Evolutionary conservation across 2,888 invertebrate genomes (phyloP).

Genomic region (Dolichomitus sp.): DNA sequence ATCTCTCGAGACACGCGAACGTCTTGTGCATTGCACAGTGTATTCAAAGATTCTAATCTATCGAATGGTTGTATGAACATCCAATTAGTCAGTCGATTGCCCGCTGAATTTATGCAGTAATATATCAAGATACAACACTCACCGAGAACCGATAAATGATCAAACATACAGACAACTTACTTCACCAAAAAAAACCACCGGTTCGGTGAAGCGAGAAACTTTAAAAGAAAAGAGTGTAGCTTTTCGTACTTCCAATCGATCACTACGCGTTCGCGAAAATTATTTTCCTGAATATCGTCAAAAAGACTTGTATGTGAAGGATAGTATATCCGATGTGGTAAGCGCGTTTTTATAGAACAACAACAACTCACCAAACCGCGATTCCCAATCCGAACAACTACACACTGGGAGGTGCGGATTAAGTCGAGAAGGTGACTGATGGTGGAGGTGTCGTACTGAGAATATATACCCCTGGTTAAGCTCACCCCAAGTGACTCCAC

Average conservation of each 20-base stretch:
- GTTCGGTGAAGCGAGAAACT: not conserved
- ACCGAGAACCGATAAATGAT: slow-evolving; percentile 25
- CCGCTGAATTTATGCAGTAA: not conserved
- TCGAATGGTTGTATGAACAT: slow-evolving; percentile 29
- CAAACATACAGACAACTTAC: not conserved
- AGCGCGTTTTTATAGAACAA: slow-evolving; percentile 1
- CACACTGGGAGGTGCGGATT: slow-evolving; percentile 77
- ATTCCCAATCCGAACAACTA: slow-evolving; percentile 72
- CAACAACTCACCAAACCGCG: slow-evolving; percentile 77
- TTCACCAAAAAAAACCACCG: slow-evolving; percentile 8
- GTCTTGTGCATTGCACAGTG: slow-evolving; percentile 5
- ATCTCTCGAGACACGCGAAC: slow-evolving; percentile 23
- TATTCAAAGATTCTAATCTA: slow-evolving; percentile 47
- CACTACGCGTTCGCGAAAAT: slow-evolving; percentile 4
- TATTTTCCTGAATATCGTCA: not conserved
- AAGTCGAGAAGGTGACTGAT: slow-evolving; percentile 84
- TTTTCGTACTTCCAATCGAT: slow-evolving; percentile 1
- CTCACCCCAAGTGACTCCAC: slow-evolving; percentile 74
- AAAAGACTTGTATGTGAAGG: not conserved
- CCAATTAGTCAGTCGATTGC: slow-evolving; percentile 46
- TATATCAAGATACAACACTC: slow-evolving; percentile 57
- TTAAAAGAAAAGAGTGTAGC: not conserved
- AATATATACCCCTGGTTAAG: slow-evolving; percentile 83
- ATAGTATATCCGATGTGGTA: not conserved
- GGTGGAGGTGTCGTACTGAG: slow-evolving; percentile 80